Evolutionary conservation across 2,797 vertebrate species (phyloP), one percentile per base, ranked within the genome.

Genomic region (Heliangelus exortis): DNA sequence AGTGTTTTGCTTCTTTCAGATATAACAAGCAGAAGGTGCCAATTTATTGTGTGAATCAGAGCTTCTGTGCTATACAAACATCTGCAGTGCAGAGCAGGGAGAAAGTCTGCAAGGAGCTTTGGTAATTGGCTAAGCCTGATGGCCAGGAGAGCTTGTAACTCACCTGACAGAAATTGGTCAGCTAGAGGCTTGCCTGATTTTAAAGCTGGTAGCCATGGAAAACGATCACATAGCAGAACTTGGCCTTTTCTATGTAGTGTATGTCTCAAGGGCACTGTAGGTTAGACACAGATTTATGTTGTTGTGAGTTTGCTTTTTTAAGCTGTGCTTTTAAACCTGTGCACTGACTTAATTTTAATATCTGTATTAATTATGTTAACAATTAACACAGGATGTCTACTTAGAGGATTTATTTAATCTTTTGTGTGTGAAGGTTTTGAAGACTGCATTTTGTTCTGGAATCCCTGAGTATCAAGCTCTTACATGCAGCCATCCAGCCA

Each of bases 1-100:
- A 62, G 51, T 36, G 62, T 66, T 93, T 93, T 84, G 43, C 66
- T 89, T 92, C 73, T 87, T 89, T 73, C 53, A 85, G 75, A 67
- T 51, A 43, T 12, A 93, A 71, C n/a, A 54, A 84, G 61, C 68
- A 83, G 72, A 93, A 89, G 68, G 62, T 93, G 68, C 76, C 31
- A n/a, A 86, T 89, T 92, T 87, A 68, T 66, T 73, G 47, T 50
- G 45, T 83, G 48, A 34, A 54, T 89, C 47, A 36, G 90, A 89
- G 73, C 51, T 15, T 58, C 41, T 54, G 72, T 53, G 84, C 82
- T 89, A 62, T 75, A 76, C 43, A 80, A 63, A 62, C 43, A 93
- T 68, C 89, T 61, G 84, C 84, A 81, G 55, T 81, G 78, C 83
- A 84, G 87, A 79, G 66, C 1, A 1, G 62, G 54, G 68, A 28